A percentile compares a stretch with the other conserved stretches of the same genome.
Conservation (phyloP, 2,113 vertebrate species). For the Eurystomus gularis region DNA sequence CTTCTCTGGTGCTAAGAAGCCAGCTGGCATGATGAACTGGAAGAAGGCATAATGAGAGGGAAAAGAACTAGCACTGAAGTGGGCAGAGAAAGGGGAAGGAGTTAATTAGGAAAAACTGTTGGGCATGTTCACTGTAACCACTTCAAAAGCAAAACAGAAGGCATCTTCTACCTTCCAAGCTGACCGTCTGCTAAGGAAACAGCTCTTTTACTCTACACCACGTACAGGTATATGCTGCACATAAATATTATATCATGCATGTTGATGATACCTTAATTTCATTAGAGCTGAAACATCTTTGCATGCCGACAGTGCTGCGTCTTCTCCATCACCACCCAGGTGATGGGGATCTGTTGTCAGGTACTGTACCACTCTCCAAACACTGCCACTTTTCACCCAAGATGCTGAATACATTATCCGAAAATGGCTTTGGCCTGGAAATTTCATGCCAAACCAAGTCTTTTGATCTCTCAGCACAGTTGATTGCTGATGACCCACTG, state of each 20-base stretch:
- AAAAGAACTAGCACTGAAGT: neutral
- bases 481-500: constrained; percentile 66
- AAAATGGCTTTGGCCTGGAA: constrained; percentile 51
- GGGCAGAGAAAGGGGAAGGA: neutral
- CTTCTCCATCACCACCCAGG: neutral
- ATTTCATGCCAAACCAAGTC: constrained; percentile 52
- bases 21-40: neutral
- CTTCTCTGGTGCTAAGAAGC: neutral
- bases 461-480: constrained; percentile 57
- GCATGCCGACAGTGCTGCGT: neutral
- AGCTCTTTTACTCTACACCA: neutral
- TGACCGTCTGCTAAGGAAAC: neutral
- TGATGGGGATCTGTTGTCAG: neutral
- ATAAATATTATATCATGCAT: accelerated
- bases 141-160: neutral
- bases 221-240: neutral
- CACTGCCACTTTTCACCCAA: neutral
- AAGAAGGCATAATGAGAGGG: neutral
- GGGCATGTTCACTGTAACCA: neutral
- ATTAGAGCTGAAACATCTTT: neutral
- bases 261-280: neutral
- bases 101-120: neutral
- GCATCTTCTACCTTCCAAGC: neutral
- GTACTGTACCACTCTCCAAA: neutral
- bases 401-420: constrained; percentile 33